These are phyloP conservation scores for Napeogenes sylphis DNA, from an alignment of 2,888 invertebrate species.

Conservation along the genomic window DNA sequence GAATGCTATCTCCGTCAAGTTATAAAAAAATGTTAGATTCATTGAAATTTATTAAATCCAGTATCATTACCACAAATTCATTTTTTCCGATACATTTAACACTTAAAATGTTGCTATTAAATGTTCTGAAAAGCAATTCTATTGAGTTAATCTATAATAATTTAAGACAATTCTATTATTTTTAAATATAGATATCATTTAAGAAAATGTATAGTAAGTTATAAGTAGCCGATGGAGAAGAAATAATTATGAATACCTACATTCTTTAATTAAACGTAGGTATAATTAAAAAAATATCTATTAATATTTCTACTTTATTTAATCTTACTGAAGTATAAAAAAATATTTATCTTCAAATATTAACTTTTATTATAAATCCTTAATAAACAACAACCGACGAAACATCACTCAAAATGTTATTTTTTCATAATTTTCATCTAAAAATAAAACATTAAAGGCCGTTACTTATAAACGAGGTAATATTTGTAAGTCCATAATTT, in stretches of 20 bases:
- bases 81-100: slow-evolving; percentile 3
- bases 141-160: not conserved
- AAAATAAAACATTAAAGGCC: slow-evolving; percentile 15
- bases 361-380: not conserved
- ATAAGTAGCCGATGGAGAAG: no score
- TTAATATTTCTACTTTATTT: no score
- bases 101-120: not conserved
- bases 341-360: not conserved
- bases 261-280: no score
- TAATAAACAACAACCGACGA: not conserved
- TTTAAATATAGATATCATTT: no score
- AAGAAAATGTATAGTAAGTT: no score
- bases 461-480: slow-evolving; percentile 39
- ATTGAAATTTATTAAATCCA: not conserved
- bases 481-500: slow-evolving; percentile 59
- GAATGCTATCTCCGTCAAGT: no score
- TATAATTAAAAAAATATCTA: no score
- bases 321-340: no score
- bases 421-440: slow-evolving; percentile 8
- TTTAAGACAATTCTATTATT: no score
- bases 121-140: not conserved
- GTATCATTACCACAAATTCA: slow-evolving; percentile 4
- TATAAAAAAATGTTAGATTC: not conserved
- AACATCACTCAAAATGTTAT: slow-evolving; percentile 9
- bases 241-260: no score